A percentile compares a stretch with the other conserved stretches of the same genome.
Evolutionary conservation across 2,888 invertebrate genomes (phyloP).

Genomic region (Leptinotarsa haldemani): DNA sequence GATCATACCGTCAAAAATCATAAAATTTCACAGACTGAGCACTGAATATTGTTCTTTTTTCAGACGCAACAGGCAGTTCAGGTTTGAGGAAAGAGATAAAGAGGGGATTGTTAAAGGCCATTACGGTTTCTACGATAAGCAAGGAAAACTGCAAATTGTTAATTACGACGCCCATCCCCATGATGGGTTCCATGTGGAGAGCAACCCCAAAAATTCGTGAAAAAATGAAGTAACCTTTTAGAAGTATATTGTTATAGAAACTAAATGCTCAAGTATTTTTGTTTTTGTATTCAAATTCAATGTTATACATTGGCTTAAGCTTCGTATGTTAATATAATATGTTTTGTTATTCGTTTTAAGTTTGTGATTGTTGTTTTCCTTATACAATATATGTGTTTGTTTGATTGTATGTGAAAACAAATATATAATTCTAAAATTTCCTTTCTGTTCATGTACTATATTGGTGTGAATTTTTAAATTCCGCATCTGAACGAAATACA

Average conservation of each 20-base stretch:
- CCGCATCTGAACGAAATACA: no score
- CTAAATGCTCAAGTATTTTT: constrained; percentile 42
- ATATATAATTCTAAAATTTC: background rate
- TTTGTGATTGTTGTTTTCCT: constrained; percentile 50
- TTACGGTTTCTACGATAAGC: constrained; percentile 82
- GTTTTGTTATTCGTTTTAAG: constrained; percentile 40
- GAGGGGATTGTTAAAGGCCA: constrained; percentile 82
- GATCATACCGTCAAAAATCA: background rate
- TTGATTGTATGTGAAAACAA: constrained; percentile 16
- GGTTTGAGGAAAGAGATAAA: constrained; percentile 81
- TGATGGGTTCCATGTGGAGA: constrained; percentile 72
- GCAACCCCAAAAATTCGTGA: constrained; percentile 31
- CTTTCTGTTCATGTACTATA: no score
- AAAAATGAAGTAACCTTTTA: constrained; percentile 20
- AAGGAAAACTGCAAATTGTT: constrained; percentile 80
- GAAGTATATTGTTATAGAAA: background rate
- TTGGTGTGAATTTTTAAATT: no score
- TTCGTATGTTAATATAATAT: constrained; percentile 32
- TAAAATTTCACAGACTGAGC: background rate
- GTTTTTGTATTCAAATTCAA: constrained; percentile 46
- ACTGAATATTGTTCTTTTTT: background rate
- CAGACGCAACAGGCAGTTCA: constrained; percentile 84
- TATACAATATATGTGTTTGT: constrained; percentile 26
- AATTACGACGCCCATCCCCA: constrained; percentile 81
- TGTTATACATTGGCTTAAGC: constrained; percentile 52